Evolutionary conservation across 2,113 vertebrate genomes (phyloP), one percentile per base, ranked within the genome.

Genomic region (Gadus chalcogrammus): DNA sequence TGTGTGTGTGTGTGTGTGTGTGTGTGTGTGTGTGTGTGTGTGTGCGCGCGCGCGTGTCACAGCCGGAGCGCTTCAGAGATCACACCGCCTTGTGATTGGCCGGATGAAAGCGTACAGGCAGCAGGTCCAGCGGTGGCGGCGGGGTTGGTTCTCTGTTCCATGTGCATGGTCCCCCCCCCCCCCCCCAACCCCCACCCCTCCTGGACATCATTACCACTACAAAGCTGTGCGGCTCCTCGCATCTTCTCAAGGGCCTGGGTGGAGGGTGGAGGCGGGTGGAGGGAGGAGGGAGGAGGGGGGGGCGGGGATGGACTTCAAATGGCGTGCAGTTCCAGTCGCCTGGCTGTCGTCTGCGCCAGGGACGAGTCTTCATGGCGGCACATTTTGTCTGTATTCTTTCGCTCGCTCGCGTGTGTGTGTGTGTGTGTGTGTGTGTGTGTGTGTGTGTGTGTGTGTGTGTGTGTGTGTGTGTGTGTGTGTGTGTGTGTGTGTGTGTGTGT

Each of bases 201-300:
- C 79, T 85, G 81, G 77, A 83, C 81, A 79, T 77, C 73, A 84
- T 88, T 85, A 88, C 71, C 85, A 85, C 80, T 81, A 79, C 75
- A 88, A 90, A 87, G 83, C 79, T 73, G 58, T 13, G 78, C 72
- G 53, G 65, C 71, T 60, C 59, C 65, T 65, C 65, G 68, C 66
- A 77, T 70, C 59, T 53, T 66, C 27, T 63, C 16, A 69, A 72
- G 22, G 67, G 24, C 24, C 24, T 24, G 24, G 24, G 24, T 24
- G 24, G 24, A 24, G 24, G 24, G 24, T 24, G 24, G 24, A 24
- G 24, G 20, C 20, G 20, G 24, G 24, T 24, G 24, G 24, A 24
- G 24, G 24, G 24, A 2, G 24, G 24, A 24, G 24, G 20, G 20
- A 20, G 72, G 62, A 31, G 35, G 75, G 24, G 73, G n/a, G n/a